Evolutionary conservation across 2,888 invertebrate genomes (phyloP), one percentile per base, ranked within the genome.

Genomic region (Ecdyonurus torrentis): DNA sequence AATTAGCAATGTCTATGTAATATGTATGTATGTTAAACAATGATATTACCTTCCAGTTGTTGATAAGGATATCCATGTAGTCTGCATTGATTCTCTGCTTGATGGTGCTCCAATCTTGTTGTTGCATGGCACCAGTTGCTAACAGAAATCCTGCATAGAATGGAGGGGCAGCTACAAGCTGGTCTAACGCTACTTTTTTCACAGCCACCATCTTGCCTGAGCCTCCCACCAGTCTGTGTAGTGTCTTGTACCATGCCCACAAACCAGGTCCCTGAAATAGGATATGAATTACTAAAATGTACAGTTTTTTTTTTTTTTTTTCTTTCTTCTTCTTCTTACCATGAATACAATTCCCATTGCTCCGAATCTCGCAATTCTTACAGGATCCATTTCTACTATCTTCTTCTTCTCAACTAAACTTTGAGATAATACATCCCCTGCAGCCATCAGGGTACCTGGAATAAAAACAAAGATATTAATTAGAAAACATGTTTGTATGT

Each of bases 341-440:
- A 73, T 69, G 65, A 72, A 67, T 62, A 71, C 69, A 15, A 71
- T 65, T 15, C 75, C 75, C 65, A 75, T 67, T 20, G 69, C 67
- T 19, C 72, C 69, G 67, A 75, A 76, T 58, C 74, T 68, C 2
- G 67, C 69, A 52, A 72, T 70, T 58, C 75, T 65, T 7, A 63
- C 59, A 23, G 66, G 52, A 55, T 73, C 72, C 63, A 70, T 70
- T 5, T 70, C 63, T 22, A 64, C 55, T 1, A 68, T 15, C 23
- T 64, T 50, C 60, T 67, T 70, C 64, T 69, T 69, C 65, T 76
- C 75, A 20, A 76, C 67, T 15, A 67, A 64, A 52, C 70, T 62
- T 68, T 76, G 76, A 37, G 74, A 70, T 55, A 74, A 69, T 1
- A 70, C 67, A 68, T 76, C 76, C 23, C 76, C 75, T 1, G 70